Evolutionary conservation across 2,113 vertebrate genomes (phyloP).

Genomic region (Psettodes erumei): DNA sequence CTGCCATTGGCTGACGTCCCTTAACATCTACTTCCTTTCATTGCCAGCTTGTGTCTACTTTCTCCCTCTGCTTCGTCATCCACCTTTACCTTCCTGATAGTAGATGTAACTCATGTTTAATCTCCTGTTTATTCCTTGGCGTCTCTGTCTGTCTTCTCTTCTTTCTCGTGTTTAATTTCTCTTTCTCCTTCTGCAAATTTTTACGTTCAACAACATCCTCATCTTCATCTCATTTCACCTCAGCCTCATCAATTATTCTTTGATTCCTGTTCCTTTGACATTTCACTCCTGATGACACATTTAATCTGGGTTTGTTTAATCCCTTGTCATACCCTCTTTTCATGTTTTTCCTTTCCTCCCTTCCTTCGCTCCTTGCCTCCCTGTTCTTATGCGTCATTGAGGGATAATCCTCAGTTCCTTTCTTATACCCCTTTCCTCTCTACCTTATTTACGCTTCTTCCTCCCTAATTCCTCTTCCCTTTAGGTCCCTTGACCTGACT

Average conservation of each 20-base stretch:
- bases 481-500: conserved; percentile 96
- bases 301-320: conserved; percentile 53
- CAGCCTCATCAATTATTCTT: background rate
- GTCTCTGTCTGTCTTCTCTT: conserved; percentile 25
- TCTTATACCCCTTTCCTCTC: conserved; percentile 2
- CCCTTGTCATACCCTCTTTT: conserved; percentile 18
- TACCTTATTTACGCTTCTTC: conserved; percentile 35
- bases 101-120: conserved; percentile 44
- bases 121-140: conserved; percentile 44
- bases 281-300: conserved; percentile 33
- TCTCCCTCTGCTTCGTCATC: conserved; percentile 9
- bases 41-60: conserved; percentile 12
- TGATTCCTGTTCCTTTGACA: conserved; percentile 24
- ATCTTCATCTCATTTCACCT: conserved; percentile 8
- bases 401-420: conserved; percentile 24
- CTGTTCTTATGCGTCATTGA: conserved; percentile 6
- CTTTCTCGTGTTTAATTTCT: conserved; percentile 23
- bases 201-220: conserved; percentile 16
- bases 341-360: conserved; percentile 17
- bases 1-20: conserved; percentile 3
- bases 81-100: conserved; percentile 26
- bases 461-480: conserved; percentile 42
- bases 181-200: conserved; percentile 3
- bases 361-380: conserved; percentile 4
- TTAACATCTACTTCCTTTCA: background rate